A percentile compares a stretch with the other conserved stretches of the same genome.
Conservation (phyloP, 2,888 invertebrate species). For the Apodemia hepburni region DNA sequence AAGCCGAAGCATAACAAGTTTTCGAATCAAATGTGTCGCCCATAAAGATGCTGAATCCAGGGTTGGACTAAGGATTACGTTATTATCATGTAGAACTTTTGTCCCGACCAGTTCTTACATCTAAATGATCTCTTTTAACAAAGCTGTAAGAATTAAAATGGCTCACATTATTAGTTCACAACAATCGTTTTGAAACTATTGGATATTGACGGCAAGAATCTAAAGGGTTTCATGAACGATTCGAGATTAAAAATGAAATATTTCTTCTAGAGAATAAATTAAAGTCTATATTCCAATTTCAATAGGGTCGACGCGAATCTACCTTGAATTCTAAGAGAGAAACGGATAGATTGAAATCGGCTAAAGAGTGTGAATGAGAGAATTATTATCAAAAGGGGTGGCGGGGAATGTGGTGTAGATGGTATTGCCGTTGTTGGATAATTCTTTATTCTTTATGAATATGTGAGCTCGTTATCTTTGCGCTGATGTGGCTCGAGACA, state of each 20-base stretch:
- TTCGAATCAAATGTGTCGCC: slow-evolving; percentile 80
- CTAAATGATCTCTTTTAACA: slow-evolving; percentile 68
- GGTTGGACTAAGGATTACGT: slow-evolving; percentile 66
- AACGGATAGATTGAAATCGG: slow-evolving; percentile 75
- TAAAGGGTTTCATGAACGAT: slow-evolving; percentile 73
- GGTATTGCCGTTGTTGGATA: slow-evolving; percentile 52
- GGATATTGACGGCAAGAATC: slow-evolving; percentile 49
- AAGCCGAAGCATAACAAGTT: slow-evolving; percentile 79
- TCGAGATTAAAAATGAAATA: slow-evolving; percentile 69
- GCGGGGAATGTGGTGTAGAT: slow-evolving; percentile 54
- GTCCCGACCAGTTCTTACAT: slow-evolving; percentile 47
- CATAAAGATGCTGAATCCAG: slow-evolving; percentile 77
- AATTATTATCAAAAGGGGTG: slow-evolving; percentile 60
- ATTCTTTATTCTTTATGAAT: slow-evolving; percentile 80
- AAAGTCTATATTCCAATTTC: slow-evolving; percentile 76
- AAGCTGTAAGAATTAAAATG: slow-evolving; percentile 76
- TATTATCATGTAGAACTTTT: slow-evolving; percentile 72
- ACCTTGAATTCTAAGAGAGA: slow-evolving; percentile 66
- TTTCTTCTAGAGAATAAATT: slow-evolving; percentile 76
- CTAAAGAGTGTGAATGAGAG: slow-evolving; percentile 77
- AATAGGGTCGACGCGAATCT: slow-evolving; percentile 48
- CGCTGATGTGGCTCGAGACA: slow-evolving; percentile 60
- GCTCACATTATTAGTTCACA: slow-evolving; percentile 61
- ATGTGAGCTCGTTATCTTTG: slow-evolving; percentile 77
- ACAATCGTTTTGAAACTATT: slow-evolving; percentile 70